phyloP scores from a whole-genome alignment of 2,797 vertebrate species.

The Buphagus erythrorhynchus region DNA sequence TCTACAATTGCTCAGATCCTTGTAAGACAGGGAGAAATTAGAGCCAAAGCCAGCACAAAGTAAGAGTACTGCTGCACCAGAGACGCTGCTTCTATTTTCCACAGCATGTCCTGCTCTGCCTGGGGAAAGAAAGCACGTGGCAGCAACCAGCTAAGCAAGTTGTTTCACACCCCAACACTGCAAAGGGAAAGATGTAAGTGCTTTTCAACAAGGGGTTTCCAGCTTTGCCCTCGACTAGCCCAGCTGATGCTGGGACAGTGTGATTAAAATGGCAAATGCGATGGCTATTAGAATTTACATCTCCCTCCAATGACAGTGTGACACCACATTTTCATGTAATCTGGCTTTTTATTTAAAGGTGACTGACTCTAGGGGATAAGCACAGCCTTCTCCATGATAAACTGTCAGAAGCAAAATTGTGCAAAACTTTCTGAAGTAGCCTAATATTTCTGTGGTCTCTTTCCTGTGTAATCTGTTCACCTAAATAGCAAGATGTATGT shows the following conservation, averaged over 20 bases:
- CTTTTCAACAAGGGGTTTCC: background rate
- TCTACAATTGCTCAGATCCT: background rate
- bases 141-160: background rate
- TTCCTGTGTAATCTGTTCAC: background rate
- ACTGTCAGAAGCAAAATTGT: background rate
- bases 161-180: background rate
- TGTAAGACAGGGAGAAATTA: background rate
- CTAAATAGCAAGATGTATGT: background rate
- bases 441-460: background rate
- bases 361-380: background rate
- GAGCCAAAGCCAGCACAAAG: background rate
- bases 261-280: fast-evolving
- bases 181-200: background rate
- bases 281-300: background rate
- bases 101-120: background rate
- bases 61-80: background rate
- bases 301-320: background rate
- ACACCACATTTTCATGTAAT: background rate
- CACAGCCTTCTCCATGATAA: background rate
- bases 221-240: fast-evolving
- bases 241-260: background rate
- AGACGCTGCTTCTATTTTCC: background rate
- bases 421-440: background rate
- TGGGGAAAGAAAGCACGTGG: background rate
- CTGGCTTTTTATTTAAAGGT: background rate